A percentile compares a stretch with the other conserved stretches of the same genome.
These are phyloP conservation scores for Agelastica alni DNA, from an alignment of 2,888 invertebrate genomes.

Conservation along the genomic window DNA sequence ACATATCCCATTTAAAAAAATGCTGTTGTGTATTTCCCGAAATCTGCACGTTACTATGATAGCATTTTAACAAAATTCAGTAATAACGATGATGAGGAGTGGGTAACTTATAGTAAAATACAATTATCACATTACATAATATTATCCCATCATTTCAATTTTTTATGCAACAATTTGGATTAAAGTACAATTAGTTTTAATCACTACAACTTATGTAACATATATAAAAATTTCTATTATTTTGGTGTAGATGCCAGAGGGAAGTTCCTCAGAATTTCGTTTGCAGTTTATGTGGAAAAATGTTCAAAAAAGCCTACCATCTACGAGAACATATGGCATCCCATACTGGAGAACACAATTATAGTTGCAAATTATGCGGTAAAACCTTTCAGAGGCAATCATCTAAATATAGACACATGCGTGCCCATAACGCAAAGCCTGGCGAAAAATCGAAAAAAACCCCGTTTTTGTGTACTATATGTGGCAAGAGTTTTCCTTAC, in stretches of 20 bases:
- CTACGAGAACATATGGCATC: slow-evolving; percentile 47
- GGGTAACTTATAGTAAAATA: too few species aligned
- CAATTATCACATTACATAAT: too few species aligned
- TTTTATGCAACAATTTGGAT: too few species aligned
- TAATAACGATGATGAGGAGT: too few species aligned
- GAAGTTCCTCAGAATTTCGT: background rate
- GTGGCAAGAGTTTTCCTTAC: slow-evolving; percentile 52
- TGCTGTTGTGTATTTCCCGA: too few species aligned
- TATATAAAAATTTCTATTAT: too few species aligned
- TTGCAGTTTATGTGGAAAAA: slow-evolving; percentile 35
- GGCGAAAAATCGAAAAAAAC: slow-evolving; percentile 49
- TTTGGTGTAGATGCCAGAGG: slow-evolving; percentile 7
- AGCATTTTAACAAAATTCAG: too few species aligned
- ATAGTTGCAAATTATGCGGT: slow-evolving; percentile 46
- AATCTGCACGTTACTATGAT: too few species aligned
- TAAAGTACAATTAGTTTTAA: too few species aligned
- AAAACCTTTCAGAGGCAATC: slow-evolving; percentile 48
- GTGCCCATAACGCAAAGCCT: slow-evolving; percentile 44
- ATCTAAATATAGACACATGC: slow-evolving; percentile 45
- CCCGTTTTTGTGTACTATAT: slow-evolving; percentile 51
- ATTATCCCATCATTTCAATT: too few species aligned
- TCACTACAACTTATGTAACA: too few species aligned
- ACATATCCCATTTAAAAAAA: too few species aligned
- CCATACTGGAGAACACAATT: slow-evolving; percentile 49
- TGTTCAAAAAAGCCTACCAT: slow-evolving; percentile 47